Evolutionary conservation across 2,888 invertebrate species (phyloP).

Genomic region (Sminthurinus aureus): DNA sequence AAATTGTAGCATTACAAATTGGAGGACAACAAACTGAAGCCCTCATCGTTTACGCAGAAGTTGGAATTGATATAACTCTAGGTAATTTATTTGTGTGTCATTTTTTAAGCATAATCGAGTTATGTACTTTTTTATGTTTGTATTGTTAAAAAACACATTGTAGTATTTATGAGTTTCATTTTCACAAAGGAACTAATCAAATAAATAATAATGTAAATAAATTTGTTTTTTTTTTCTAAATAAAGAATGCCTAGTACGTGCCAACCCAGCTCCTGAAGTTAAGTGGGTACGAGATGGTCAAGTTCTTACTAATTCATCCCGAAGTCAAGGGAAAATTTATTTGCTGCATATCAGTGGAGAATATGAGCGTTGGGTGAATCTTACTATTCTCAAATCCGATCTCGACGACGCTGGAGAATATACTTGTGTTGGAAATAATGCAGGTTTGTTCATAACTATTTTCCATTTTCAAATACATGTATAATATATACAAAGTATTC

Average conservation of each 20-base stretch:
- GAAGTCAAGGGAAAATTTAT: slow-evolving; percentile 52
- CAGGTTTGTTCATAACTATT: neutral
- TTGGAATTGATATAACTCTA: slow-evolving; percentile 78
- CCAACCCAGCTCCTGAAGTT: slow-evolving; percentile 66
- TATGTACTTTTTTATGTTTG: too few relatives aligned
- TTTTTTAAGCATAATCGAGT: too few relatives aligned
- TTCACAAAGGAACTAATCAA: too few relatives aligned
- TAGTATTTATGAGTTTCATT: too few relatives aligned
- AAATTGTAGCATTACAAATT: slow-evolving; percentile 65
- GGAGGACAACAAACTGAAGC: slow-evolving; percentile 55
- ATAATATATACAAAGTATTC: too few relatives aligned
- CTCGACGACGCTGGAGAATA: slow-evolving; percentile 85
- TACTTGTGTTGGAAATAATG: slow-evolving; percentile 74
- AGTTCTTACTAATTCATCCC: slow-evolving; percentile 53
- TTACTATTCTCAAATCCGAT: slow-evolving; percentile 82
- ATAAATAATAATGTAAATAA: too few relatives aligned
- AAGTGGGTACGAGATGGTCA: slow-evolving; percentile 79
- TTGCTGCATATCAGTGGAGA: slow-evolving; percentile 54
- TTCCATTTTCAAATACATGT: too few relatives aligned
- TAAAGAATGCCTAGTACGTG: slow-evolving; percentile 76
- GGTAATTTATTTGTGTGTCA: slow-evolving; percentile 23
- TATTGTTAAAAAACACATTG: too few relatives aligned
- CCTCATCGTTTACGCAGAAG: slow-evolving; percentile 73
- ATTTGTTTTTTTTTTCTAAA: too few relatives aligned
- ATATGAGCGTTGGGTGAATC: slow-evolving; percentile 76